Evolutionary conservation across 2,888 invertebrate species (phyloP).

Genomic region (Carpatolechia fugitivella): DNA sequence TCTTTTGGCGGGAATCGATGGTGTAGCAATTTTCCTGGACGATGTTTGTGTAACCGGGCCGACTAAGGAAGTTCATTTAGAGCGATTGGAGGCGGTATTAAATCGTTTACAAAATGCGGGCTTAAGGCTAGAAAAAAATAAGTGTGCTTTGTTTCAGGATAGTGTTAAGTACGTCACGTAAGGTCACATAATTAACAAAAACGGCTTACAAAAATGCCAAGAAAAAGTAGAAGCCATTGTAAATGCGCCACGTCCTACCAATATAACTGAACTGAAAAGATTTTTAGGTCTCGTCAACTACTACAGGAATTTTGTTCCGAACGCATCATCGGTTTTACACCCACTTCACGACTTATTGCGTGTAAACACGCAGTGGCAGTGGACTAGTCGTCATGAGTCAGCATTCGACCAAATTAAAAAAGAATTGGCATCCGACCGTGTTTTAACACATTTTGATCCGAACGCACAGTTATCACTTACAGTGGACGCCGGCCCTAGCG

Average conservation of each 20-base stretch:
- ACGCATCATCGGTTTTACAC: slow-evolving; percentile 19
- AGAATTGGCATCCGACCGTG: slow-evolving; percentile 16
- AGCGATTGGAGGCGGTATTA: slow-evolving; percentile 10
- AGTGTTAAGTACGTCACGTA: slow-evolving; percentile 10
- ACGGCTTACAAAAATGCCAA: not conserved
- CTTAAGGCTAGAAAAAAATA: slow-evolving; percentile 1
- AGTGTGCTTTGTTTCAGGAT: slow-evolving; percentile 11
- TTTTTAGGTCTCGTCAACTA: slow-evolving; percentile 16
- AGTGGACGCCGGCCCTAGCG: slow-evolving; percentile 26
- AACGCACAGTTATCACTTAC: slow-evolving; percentile 17
- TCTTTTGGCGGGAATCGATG: slow-evolving; percentile 4
- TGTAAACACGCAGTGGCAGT: slow-evolving; percentile 17
- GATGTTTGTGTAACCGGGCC: slow-evolving; percentile 16
- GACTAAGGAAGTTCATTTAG: slow-evolving; percentile 3
- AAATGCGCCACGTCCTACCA: slow-evolving; percentile 3
- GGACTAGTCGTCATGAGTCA: slow-evolving; percentile 14
- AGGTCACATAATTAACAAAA: slow-evolving; percentile 8
- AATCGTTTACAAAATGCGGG: slow-evolving; percentile 10
- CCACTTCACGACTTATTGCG: slow-evolving; percentile 23
- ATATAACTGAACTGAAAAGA: slow-evolving; percentile 6
- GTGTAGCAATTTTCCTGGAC: slow-evolving; percentile 8
- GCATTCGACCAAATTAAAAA: slow-evolving; percentile 12
- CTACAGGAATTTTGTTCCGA: slow-evolving; percentile 19
- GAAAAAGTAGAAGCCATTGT: slow-evolving; percentile 6
- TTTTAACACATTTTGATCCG: slow-evolving; percentile 22